Base-by-base conservation (phyloP, 2,113 vertebrate genomes). In the Cephalopterus ornatus region DNA sequence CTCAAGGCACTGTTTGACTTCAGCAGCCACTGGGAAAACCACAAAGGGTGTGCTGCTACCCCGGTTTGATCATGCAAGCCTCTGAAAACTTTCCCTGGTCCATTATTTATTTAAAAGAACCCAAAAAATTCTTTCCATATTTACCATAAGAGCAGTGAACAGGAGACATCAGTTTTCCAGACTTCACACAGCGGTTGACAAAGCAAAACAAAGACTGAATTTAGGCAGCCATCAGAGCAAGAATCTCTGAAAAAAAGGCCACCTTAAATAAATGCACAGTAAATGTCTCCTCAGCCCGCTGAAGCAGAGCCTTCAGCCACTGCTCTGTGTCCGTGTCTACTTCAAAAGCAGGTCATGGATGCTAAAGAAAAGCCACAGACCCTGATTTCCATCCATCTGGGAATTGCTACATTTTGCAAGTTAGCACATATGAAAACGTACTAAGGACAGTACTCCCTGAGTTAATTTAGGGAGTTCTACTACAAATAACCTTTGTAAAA, bases 361-460 rank as follows among this genome's bases (percentile, higher is more conserved):
- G 83, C 92, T 14, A 88, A 55, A 72, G 82, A 74, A 92, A 95
- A 96, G 78, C 86, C 70, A 89, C 74, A 90, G 78, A 47, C 37
- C 35, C 39, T 77, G 24, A 80, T 72, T 91, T 79, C 75, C 61
- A 72, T 44, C 52, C 90, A 52, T 23, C 79, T 76, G 94, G 92
- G 95, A 93, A 94, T 93, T 83, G 32, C 66, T 30, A n/a, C 67
- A 63, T 93, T 91, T 88, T 96, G 93, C 95, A 95, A 96, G 87
- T 70, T 76, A 82, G 89, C 92, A 92, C 74, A 82, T 85, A 82
- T 9, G 62, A 81, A 89, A 95, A 96, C 66, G 88, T 62, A 58
- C 77, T 61, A 50, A 95, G 70, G 86, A 75, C 77, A 85, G 68
- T 11, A 26, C 46, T 71, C 75, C 0, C 52, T 0, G 14, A 94